A percentile compares a stretch with the other conserved stretches of the same genome.
phyloP scores from a whole-genome alignment of 2,797 vertebrate genomes.

The Sardinella longiceps region DNA sequence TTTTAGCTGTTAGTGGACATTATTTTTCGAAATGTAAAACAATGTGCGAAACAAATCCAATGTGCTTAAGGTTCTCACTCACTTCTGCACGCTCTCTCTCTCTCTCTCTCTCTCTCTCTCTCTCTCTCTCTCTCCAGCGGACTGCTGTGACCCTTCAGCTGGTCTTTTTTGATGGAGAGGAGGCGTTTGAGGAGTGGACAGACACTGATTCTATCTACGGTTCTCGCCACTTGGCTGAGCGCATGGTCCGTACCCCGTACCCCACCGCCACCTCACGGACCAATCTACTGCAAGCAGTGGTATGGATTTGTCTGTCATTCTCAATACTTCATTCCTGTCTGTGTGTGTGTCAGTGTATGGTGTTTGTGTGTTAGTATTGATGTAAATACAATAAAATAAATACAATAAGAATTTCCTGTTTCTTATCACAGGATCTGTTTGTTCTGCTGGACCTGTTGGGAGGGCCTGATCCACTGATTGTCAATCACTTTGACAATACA shows the following conservation, averaged over 20 bases:
- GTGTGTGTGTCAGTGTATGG: background rate
- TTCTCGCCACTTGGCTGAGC: slow-evolving; percentile 85
- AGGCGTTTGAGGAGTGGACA: slow-evolving; percentile 87
- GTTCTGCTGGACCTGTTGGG: slow-evolving; percentile 90
- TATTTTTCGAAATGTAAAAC: too few relatives aligned
- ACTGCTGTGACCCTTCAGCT: slow-evolving; percentile 83
- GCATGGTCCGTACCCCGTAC: slow-evolving; percentile 76
- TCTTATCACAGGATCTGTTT: slow-evolving; percentile 84
- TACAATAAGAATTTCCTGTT: background rate
- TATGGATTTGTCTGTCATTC: slow-evolving; percentile 63
- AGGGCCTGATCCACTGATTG: slow-evolving; percentile 76
- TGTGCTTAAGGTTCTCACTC: too few relatives aligned
- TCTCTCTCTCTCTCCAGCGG: slow-evolving; percentile 57
- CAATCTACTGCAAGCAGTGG: slow-evolving; percentile 82
- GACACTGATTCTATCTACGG: slow-evolving; percentile 87
- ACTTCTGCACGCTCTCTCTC: background rate
- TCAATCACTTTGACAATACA: slow-evolving; percentile 87
- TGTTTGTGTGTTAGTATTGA: too few relatives aligned
- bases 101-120: background rate
- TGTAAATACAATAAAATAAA: background rate
- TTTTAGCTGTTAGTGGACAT: too few relatives aligned
- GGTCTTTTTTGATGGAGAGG: slow-evolving; percentile 91
- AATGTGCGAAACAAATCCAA: too few relatives aligned
- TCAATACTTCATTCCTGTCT: background rate
- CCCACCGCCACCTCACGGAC: slow-evolving; percentile 59